Evolutionary conservation across 2,888 invertebrate species (phyloP).

Genomic region (Thereva unica): DNA sequence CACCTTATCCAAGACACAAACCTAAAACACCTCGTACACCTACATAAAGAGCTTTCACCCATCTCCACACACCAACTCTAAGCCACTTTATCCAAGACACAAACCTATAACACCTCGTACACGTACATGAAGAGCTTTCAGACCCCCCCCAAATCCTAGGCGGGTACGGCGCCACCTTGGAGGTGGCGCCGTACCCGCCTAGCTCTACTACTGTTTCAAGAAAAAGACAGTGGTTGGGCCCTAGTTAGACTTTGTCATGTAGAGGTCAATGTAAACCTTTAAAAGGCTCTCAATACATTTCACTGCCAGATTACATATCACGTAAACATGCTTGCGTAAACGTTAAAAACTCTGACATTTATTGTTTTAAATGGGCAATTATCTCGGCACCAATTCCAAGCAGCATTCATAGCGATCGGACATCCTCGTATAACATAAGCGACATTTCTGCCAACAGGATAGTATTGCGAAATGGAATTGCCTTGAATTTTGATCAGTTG

Average conservation of each 20-base stretch:
- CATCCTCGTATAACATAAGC: slow-evolving; percentile 1
- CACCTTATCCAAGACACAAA: too few species aligned
- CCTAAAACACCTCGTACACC: too few species aligned
- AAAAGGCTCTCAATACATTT: slow-evolving; percentile 36
- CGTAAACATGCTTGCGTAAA: slow-evolving; percentile 44
- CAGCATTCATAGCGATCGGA: not conserved
- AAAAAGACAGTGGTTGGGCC: slow-evolving; percentile 44
- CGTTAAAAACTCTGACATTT: slow-evolving; percentile 43
- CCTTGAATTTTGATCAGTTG: slow-evolving; percentile 41
- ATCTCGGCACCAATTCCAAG: slow-evolving; percentile 40
- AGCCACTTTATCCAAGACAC: too few species aligned
- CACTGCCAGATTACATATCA: slow-evolving; percentile 6
- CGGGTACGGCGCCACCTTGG: too few species aligned
- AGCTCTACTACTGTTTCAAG: too few species aligned
- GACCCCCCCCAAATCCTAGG: too few species aligned
- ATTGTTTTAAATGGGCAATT: slow-evolving; percentile 46
- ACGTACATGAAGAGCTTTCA: too few species aligned
- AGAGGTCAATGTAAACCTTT: slow-evolving; percentile 38
- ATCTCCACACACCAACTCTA: too few species aligned
- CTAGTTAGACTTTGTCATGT: slow-evolving; percentile 37
- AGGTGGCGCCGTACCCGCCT: too few species aligned
- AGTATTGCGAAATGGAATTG: slow-evolving; percentile 1
- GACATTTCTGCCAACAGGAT: slow-evolving; percentile 2
- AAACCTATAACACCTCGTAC: too few species aligned
- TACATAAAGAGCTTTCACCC: too few species aligned